Percentiles rank a stretch among this genome's conserved stretches.
Conservation (phyloP, 2,888 invertebrate species). For the Glomeris marginata region DNA sequence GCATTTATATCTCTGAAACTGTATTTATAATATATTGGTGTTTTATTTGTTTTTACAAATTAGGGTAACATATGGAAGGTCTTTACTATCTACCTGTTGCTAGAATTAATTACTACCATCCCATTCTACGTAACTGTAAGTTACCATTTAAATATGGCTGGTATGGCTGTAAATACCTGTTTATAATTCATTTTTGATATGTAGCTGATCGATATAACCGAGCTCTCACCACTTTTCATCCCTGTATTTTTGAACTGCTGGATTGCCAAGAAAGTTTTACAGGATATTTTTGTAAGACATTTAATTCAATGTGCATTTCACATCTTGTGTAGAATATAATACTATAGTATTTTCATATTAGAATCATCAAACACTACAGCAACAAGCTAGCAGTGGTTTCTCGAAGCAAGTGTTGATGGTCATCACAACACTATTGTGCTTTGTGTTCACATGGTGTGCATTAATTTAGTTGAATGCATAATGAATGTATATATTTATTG, state of each 20-base stretch:
- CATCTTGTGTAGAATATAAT: background rate
- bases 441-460: constrained; percentile 11
- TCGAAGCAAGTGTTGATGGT: constrained; percentile 12
- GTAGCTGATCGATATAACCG: constrained; percentile 28
- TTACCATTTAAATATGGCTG: background rate
- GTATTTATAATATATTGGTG: background rate
- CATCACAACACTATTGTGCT: constrained; percentile 11
- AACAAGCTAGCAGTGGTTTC: constrained; percentile 5
- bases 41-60: background rate
- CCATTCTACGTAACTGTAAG: constrained; percentile 31
- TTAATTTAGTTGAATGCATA: background rate
- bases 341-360: background rate
- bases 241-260: constrained; percentile 38
- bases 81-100: constrained; percentile 23
- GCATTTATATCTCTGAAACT: background rate
- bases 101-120: constrained; percentile 33
- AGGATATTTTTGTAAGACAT: constrained; percentile 32
- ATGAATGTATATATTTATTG: background rate
- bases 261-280: constrained; percentile 34
- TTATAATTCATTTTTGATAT: background rate
- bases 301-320: background rate
- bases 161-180: background rate
- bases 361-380: constrained; percentile 11
- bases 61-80: constrained; percentile 13
- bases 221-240: constrained; percentile 29